Conservation (phyloP, 2,113 vertebrate species). For the Tretioscincus oriximinensis region DNA sequence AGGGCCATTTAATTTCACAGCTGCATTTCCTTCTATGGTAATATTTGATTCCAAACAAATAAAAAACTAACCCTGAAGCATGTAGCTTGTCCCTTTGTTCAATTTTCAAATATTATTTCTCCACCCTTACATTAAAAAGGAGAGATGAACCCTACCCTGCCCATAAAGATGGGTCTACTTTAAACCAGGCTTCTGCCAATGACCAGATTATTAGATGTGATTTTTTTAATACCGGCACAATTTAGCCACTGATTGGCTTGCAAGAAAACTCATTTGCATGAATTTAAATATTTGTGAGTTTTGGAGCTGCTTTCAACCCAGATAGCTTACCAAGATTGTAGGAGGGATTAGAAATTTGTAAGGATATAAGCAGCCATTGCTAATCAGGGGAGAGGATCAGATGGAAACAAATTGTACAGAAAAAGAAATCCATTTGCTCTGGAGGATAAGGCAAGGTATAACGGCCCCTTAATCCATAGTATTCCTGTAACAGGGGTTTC, state of each 20-base stretch:
- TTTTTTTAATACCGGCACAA: neutral
- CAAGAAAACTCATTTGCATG: constrained; percentile 5
- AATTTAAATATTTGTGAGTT: constrained; percentile 5
- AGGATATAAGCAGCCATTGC: neutral
- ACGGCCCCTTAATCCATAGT: no score
- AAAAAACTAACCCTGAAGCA: no score
- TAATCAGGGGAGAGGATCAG: neutral
- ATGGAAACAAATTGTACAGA: neutral
- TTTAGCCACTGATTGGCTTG: neutral
- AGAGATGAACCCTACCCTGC: no score
- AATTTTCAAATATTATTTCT: neutral
- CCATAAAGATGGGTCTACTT: no score
- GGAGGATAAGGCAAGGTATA: neutral
- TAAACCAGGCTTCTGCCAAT: neutral
- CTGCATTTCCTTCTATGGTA: no score
- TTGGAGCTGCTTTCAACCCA: neutral
- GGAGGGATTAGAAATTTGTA: constrained; percentile 24
- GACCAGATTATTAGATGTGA: no score
- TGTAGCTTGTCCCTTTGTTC: no score
- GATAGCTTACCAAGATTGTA: constrained; percentile 6
- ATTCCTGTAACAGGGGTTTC: no score
- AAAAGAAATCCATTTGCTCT: constrained; percentile 1
- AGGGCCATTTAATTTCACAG: no score
- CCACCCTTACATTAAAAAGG: no score
- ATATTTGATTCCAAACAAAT: no score